Evolutionary conservation across 2,113 vertebrate species (phyloP).

Genomic region (Archocentrus centrarchus): DNA sequence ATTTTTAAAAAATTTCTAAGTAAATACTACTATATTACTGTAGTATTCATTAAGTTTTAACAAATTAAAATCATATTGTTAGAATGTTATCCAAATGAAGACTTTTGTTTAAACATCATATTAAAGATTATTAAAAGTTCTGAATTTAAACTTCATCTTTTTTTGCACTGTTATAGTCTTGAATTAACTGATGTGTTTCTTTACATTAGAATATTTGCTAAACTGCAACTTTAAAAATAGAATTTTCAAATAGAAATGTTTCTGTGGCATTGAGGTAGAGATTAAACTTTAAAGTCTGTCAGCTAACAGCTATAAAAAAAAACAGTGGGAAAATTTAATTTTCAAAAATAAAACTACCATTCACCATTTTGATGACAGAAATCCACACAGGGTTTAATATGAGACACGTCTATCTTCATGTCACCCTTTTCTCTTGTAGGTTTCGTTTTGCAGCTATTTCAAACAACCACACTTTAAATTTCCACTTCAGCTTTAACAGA

Average conservation of each 20-base stretch:
- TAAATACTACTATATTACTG: no score
- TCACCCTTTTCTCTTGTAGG: background rate
- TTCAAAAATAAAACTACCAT: background rate
- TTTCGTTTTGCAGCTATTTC: background rate
- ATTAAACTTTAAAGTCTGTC: background rate
- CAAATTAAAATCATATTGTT: no score
- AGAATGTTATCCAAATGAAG: no score
- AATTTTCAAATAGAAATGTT: background rate
- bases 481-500: background rate
- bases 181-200: background rate
- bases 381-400: background rate
- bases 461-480: background rate
- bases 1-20: no score
- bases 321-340: background rate
- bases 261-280: background rate
- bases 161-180: background rate
- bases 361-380: background rate
- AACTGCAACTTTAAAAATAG: background rate
- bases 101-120: no score
- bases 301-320: background rate
- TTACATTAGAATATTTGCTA: background rate
- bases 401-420: background rate
- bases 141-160: background rate
- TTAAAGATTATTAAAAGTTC: constrained; percentile 4
- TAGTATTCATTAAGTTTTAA: no score